Evolutionary conservation across 2,888 invertebrate species (phyloP).

Genomic region (Chouioia cunea): DNA sequence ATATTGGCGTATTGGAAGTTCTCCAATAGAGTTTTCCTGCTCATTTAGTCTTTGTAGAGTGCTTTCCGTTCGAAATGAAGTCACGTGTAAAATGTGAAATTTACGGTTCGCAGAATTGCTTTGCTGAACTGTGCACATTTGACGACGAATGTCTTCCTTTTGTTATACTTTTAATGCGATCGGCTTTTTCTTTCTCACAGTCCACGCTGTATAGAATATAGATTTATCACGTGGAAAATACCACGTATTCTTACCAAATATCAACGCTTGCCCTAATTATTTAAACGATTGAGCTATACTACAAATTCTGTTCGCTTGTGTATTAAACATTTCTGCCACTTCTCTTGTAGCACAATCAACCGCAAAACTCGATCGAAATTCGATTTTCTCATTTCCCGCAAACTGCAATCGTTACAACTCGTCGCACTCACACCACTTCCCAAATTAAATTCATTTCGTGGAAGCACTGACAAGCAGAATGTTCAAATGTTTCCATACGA

Average conservation of each 20-base stretch:
- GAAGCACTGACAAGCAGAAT: too few relatives aligned
- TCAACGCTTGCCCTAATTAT: too few relatives aligned
- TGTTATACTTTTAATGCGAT: too few relatives aligned
- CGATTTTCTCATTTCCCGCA: slow-evolving; percentile 22
- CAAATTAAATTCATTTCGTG: slow-evolving; percentile 25
- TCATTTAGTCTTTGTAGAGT: not conserved
- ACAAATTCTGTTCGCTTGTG: too few relatives aligned
- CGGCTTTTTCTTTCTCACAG: too few relatives aligned
- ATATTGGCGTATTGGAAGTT: slow-evolving; percentile 16
- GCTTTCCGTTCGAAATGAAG: slow-evolving; percentile 18
- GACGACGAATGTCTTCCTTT: slow-evolving; percentile 22
- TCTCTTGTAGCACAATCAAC: too few relatives aligned
- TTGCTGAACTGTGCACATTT: slow-evolving; percentile 27
- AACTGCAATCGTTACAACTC: slow-evolving; percentile 18
- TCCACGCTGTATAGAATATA: too few relatives aligned
- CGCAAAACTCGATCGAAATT: slow-evolving; percentile 20
- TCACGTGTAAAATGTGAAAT: slow-evolving; percentile 38
- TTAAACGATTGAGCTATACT: too few relatives aligned
- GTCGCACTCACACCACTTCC: not conserved
- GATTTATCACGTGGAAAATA: too few relatives aligned
- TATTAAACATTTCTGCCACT: too few relatives aligned
- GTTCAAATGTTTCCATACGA: too few relatives aligned
- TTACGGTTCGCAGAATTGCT: slow-evolving; percentile 34
- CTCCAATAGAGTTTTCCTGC: not conserved
- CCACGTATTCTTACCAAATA: too few relatives aligned